Conservation (phyloP, 2,797 vertebrate genomes). For the Catostomus latipinnis region DNA sequence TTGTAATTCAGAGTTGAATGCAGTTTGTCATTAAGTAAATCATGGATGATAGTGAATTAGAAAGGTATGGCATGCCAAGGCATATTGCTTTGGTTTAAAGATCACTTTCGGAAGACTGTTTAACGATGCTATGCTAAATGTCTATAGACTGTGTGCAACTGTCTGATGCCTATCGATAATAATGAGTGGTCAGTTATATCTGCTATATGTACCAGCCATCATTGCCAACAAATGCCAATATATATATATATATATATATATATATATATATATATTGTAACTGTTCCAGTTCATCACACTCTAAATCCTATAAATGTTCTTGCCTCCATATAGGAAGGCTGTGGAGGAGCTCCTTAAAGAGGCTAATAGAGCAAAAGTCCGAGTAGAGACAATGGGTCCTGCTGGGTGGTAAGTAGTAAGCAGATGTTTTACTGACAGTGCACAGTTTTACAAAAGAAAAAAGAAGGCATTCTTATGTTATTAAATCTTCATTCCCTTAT, state of each 20-base stretch:
- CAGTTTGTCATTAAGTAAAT: neutral
- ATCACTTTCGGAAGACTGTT: neutral
- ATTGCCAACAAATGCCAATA: slow-evolving; percentile 9
- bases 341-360: slow-evolving; percentile 96
- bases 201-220: neutral
- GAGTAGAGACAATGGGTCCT: slow-evolving; percentile 97
- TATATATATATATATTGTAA: too few relatives aligned
- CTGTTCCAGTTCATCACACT: slow-evolving; percentile 18
- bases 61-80: slow-evolving; percentile 68
- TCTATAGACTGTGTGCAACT: neutral
- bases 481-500: neutral
- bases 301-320: neutral
- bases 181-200: neutral
- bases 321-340: slow-evolving; percentile 81
- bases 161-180: neutral
- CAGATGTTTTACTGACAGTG: neutral
- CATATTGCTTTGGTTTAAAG: neutral
- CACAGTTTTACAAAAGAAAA: neutral
- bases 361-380: slow-evolving; percentile 89
- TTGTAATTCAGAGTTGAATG: slow-evolving; percentile 2
- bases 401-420: slow-evolving; percentile 89
- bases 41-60: slow-evolving; percentile 78
- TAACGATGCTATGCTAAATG: neutral
- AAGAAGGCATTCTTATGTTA: neutral
- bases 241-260: too few relatives aligned